A percentile compares a stretch with the other conserved stretches of the same genome.
phyloP scores from a whole-genome alignment of 2,113 vertebrate species.

The Stegastes partitus region DNA sequence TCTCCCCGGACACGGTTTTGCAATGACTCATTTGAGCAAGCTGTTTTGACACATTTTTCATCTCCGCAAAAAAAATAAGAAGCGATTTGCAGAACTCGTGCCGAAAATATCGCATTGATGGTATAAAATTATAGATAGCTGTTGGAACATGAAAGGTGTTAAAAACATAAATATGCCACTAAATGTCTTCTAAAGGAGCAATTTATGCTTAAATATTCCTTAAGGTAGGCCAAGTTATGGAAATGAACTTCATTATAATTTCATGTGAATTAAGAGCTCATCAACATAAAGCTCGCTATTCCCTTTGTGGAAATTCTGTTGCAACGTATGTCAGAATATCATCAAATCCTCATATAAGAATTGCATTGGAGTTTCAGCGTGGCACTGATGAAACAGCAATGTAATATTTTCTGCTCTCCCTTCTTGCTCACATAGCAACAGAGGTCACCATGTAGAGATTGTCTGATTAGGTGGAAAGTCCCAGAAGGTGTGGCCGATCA shows the following conservation, averaged over 20 bases:
- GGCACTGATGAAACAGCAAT: constrained; percentile 67
- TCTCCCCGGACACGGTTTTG: constrained; percentile 38
- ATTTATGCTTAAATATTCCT: neutral
- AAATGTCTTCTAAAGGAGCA: neutral
- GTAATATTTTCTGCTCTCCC: constrained; percentile 50
- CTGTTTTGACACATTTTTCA: constrained; percentile 56
- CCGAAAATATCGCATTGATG: neutral
- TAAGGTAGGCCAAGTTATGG: neutral
- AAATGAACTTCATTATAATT: neutral
- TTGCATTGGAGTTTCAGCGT: constrained; percentile 43
- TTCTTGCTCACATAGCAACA: constrained; percentile 54
- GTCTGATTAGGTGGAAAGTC: constrained; percentile 28
- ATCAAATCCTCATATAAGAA: constrained; percentile 11
- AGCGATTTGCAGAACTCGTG: constrained; percentile 6
- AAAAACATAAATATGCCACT: neutral
- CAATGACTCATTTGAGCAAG: constrained; percentile 60
- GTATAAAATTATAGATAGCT: too few species aligned
- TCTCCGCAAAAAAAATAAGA: constrained; percentile 33
- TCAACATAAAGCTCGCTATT: neutral
- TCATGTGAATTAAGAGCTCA: neutral
- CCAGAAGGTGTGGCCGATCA: constrained; percentile 42
- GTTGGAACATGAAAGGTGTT: neutral
- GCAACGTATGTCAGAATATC: constrained; percentile 11
- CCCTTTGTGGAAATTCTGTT: constrained; percentile 10
- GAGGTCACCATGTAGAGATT: constrained; percentile 40